phyloP scores from a whole-genome alignment of 2,797 vertebrate genomes.

The Argyrosomus regius region DNA sequence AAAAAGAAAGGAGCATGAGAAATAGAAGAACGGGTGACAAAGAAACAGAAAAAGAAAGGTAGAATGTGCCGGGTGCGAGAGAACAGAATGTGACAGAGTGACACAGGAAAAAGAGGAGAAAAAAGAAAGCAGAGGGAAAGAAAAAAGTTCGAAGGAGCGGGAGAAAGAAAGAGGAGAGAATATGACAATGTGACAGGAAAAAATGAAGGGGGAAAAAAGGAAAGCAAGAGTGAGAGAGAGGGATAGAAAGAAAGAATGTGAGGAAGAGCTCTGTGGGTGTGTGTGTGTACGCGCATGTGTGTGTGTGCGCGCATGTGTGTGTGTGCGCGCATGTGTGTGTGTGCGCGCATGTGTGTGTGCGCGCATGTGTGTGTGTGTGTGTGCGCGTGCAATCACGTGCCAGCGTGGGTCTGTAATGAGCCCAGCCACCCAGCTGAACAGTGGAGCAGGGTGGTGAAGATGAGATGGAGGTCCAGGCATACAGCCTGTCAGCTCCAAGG shows the following conservation, averaged over 20 bases:
- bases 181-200: conserved; percentile 63
- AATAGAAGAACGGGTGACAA: conserved; percentile 56
- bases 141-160: conserved; percentile 44
- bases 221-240: conserved; percentile 36
- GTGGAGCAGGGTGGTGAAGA: conserved; percentile 80
- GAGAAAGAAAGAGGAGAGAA: conserved; percentile 48
- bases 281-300: background rate
- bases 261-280: conserved; percentile 6
- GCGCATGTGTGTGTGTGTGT: background rate
- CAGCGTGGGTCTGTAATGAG: conserved; percentile 85
- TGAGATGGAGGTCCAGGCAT: conserved; percentile 86
- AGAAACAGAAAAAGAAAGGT: conserved; percentile 57
- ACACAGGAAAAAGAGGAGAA: conserved; percentile 34
- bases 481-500: conserved; percentile 80
- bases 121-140: conserved; percentile 32
- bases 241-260: conserved; percentile 46
- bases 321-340: background rate
- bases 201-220: conserved; percentile 43
- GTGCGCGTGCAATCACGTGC: conserved; percentile 10
- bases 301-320: background rate
- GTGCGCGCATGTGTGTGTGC: background rate
- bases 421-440: conserved; percentile 83
- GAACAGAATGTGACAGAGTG: conserved; percentile 59
- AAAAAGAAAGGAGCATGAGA: conserved; percentile 56
- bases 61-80: conserved; percentile 48